Conservation (phyloP, 2,888 invertebrate species). For the Drosophila bunnanda region DNA sequence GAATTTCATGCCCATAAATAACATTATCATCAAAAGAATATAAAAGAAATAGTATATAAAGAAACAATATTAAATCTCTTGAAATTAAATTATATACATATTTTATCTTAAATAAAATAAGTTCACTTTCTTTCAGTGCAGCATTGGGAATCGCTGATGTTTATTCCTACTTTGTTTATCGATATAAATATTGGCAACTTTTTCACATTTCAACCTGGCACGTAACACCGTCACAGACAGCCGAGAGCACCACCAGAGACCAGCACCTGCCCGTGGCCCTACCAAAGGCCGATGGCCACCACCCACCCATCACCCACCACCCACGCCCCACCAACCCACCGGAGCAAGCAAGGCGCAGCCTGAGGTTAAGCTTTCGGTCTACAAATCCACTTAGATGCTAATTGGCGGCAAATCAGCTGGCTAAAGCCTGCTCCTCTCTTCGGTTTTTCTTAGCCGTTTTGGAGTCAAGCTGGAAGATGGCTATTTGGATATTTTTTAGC, state of each 20-base stretch:
- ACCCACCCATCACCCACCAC: conserved; percentile 3
- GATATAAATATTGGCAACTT: conserved; percentile 73
- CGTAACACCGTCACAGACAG: conserved; percentile 55
- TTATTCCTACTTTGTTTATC: conserved; percentile 75
- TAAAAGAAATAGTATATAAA: no score
- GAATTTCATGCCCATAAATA: background rate
- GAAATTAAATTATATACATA: no score
- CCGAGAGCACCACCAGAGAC: conserved; percentile 17
- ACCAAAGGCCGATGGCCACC: background rate
- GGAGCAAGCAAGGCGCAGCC: background rate
- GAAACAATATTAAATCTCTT: no score
- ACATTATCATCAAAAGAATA: no score
- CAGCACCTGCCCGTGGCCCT: background rate
- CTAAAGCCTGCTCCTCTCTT: conserved; percentile 43
- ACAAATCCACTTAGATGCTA: conserved; percentile 77
- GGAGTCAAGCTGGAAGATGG: conserved; percentile 14
- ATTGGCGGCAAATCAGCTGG: conserved; percentile 75
- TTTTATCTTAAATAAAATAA: no score
- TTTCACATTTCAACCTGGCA: conserved; percentile 69
- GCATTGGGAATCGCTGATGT: conserved; percentile 32
- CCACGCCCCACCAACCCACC: background rate
- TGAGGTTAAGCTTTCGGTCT: conserved; percentile 49
- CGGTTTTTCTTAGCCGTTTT: conserved; percentile 8
- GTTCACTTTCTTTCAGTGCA: background rate
- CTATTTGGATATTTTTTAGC: background rate